phyloP scores from a whole-genome alignment of 2,888 invertebrate species.

The Sphaerophoria rueppellii region DNA sequence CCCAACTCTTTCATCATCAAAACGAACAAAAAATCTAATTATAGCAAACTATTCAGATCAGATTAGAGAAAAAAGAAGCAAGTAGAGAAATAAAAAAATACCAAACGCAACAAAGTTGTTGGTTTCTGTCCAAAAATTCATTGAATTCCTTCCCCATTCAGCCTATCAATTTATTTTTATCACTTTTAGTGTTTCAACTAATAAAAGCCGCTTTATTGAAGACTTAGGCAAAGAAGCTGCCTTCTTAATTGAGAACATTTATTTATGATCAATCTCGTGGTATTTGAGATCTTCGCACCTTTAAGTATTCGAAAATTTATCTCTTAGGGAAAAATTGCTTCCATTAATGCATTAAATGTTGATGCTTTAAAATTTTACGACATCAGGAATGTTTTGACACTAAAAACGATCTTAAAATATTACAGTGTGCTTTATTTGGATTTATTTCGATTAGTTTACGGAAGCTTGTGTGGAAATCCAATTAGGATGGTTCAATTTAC shows the following conservation, averaged over 20 bases:
- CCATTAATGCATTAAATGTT: slow-evolving; percentile 33
- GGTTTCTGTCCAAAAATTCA: slow-evolving; percentile 59
- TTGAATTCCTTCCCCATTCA: slow-evolving; percentile 35
- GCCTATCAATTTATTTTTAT: slow-evolving; percentile 40
- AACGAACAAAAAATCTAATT: slow-evolving; percentile 13
- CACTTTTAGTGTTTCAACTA: slow-evolving; percentile 4
- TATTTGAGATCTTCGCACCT: slow-evolving; percentile 13
- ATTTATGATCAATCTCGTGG: slow-evolving; percentile 26
- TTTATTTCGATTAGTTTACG: slow-evolving; percentile 43
- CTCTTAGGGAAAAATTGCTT: slow-evolving; percentile 14
- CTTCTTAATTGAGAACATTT: slow-evolving; percentile 13
- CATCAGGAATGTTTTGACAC: slow-evolving; percentile 10
- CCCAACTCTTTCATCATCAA: background rate
- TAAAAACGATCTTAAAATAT: background rate
- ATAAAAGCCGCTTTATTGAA: slow-evolving; percentile 35
- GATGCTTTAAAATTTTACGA: slow-evolving; percentile 26
- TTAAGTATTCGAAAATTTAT: background rate
- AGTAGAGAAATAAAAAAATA: background rate
- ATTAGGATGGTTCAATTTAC: slow-evolving; percentile 53
- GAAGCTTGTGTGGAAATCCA: slow-evolving; percentile 50
- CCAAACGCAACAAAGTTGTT: slow-evolving; percentile 50
- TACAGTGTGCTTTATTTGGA: slow-evolving; percentile 29
- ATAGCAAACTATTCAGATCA: slow-evolving; percentile 66
- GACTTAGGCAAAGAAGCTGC: background rate
- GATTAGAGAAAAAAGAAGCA: background rate